Base-by-base conservation (phyloP, 2,113 vertebrate genomes). In the Pelecanus crispus region DNA sequence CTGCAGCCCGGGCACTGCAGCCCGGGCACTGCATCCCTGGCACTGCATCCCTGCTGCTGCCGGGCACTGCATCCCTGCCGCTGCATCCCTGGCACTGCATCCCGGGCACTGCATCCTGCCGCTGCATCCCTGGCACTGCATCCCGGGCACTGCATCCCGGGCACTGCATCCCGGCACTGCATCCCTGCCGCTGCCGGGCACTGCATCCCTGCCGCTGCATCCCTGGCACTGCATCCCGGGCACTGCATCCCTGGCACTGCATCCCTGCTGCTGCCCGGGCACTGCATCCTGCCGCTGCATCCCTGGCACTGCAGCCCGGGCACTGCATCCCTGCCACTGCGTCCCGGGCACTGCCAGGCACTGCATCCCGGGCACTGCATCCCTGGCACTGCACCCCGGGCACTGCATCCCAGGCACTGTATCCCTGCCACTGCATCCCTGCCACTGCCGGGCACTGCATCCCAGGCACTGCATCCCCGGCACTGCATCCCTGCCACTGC, bases 141-240 rank as follows among this genome's bases (percentile, higher is more conserved):
- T 29, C 25, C 19, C 40, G 10, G 34, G 61, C 36, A 16, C 7
- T 10, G 18, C 4, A 10, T 38, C 40, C 40, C 3, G 1, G 10
- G 52, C 52, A 44, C 24, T 18, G 21, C 47, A 47, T 47, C 47
- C n/a, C n/a, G 4, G 31, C 24, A 6, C 22, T 44, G 22, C 47
- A 68, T 22, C 32, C 50, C 98, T 1, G 98, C 98, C 63, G 98
- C 49, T 25, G 49, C 13, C 42, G 14, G 85, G 98, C 26, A 97
- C 14, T 42, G 34, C 28, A 18, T n/a, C 50, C 24, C 61, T 21
- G 12, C 40, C 61, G 14, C 61, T n/a, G 38, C 53, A 11, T 38
- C 25, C 32, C 49, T 10, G 32, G 59, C 59, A 25, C 12, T 10
- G 24, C 9, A 20, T 31, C 31, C 40, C 7, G 12, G 49, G 49